Base-by-base conservation (phyloP, 1,140 invertebrate species). In the Sminthurides bifidus region DNA sequence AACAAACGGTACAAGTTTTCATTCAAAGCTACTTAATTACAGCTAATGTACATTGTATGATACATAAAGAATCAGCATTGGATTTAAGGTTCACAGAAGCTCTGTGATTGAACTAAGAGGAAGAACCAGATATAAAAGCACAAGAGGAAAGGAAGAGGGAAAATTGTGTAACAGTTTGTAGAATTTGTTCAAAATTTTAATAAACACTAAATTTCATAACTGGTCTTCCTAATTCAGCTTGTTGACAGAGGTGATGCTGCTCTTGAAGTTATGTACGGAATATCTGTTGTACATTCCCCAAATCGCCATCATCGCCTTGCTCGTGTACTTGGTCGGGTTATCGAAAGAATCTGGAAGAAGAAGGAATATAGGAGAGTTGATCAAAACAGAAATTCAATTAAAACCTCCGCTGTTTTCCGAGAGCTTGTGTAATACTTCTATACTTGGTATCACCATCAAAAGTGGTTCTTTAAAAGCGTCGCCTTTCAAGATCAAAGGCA, bases 231-330 rank as follows among this genome's bases (percentile, higher is more conserved):
- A 52, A 58, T 17, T 31, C 46, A n/a, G n/a, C 46, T 58, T 55
- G 43, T 60, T 52, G 40, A 38, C 38, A 29, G 33, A 44, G 3
- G 37, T 40, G 23, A 54, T 59, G 40, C 55, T 56, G 52, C 53
- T 57, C 54, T 65, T 65, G 41, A 65, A 56, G 37, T 65, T 65
- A 40, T 65, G 63, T 2, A 65, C 63, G 4, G 63, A 65, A 49
- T 61, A 65, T 24, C 57, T 49, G 35, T 90, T 90, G 74, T 90
- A 90, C 48, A 83, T 71, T 10, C 86, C 86, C 87, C 87, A 90
- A 68, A 90, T 87, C 67, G 83, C 86, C 68, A 88, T 88, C 87
- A 90, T 89, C 63, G 87, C 66, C 68, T 88, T 88, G 68, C 81
- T 82, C 70, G 82, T 88, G 69, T 90, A 90, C 64, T 87, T 83